Evolutionary conservation across 2,888 invertebrate species (phyloP).

Genomic region (Acrocera orbiculus): DNA sequence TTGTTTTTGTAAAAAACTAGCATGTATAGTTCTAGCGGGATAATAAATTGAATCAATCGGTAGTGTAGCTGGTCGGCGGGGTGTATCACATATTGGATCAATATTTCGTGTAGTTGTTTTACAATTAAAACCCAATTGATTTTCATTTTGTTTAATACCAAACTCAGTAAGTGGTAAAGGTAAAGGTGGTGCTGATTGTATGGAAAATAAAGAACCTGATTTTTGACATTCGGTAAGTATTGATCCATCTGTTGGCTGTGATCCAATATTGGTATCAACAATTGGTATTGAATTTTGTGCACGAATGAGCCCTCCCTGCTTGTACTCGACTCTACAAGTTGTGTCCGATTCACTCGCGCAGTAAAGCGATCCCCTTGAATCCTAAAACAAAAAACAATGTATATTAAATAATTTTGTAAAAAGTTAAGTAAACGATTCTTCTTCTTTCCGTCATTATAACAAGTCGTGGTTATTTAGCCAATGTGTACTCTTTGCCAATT

Average conservation of each 20-base stretch:
- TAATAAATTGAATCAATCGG: slow-evolving; percentile 29
- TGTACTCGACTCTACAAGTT: slow-evolving; percentile 31
- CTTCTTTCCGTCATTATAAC: too few species aligned
- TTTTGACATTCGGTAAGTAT: slow-evolving; percentile 21
- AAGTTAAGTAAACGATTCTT: too few species aligned
- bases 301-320: slow-evolving; percentile 31
- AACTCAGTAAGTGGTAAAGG: slow-evolving; percentile 32
- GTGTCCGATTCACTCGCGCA: slow-evolving; percentile 33
- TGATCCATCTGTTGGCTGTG: slow-evolving; percentile 17
- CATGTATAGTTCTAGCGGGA: slow-evolving; percentile 26
- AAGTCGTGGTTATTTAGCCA: too few species aligned
- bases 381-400: slow-evolving; percentile 16
- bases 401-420: too few species aligned
- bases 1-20: slow-evolving; percentile 31
- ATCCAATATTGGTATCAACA: slow-evolving; percentile 14
- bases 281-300: slow-evolving; percentile 18
- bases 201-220: slow-evolving; percentile 43
- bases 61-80: slow-evolving; percentile 33
- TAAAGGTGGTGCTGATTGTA: slow-evolving; percentile 48
- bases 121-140: slow-evolving; percentile 13
- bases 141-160: slow-evolving; percentile 19
- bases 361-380: slow-evolving; percentile 32
- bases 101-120: slow-evolving; percentile 9
- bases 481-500: too few species aligned
- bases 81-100: slow-evolving; percentile 14